A percentile compares a stretch with the other conserved stretches of the same genome.
phyloP scores from a whole-genome alignment of 2,888 invertebrate species.

The Holacanthella duospinosa region DNA sequence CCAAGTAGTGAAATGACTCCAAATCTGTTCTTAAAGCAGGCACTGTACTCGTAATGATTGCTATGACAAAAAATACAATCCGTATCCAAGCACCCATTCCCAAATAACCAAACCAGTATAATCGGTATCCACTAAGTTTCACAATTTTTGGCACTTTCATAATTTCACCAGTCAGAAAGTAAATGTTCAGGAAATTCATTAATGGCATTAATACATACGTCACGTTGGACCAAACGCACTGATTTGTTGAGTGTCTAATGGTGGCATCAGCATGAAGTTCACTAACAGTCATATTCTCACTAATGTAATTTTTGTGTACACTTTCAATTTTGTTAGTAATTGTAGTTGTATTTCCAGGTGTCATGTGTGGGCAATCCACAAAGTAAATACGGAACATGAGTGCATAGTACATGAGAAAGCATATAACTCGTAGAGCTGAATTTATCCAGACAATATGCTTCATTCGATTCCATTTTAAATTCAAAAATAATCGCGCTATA shows the following conservation, averaged over 20 bases:
- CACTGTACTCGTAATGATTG: background rate
- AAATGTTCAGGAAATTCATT: background rate
- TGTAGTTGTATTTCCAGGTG: too few relatives aligned
- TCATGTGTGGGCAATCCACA: background rate
- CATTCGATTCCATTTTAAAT: background rate
- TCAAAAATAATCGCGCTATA: background rate
- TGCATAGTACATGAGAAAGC: background rate
- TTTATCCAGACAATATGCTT: background rate
- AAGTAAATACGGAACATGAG: background rate
- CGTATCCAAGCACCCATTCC: background rate
- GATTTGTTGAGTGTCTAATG: too few relatives aligned
- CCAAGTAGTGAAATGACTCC: background rate
- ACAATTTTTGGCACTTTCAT: background rate
- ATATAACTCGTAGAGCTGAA: background rate
- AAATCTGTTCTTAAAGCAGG: background rate
- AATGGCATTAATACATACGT: background rate
- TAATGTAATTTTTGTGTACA: too few relatives aligned
- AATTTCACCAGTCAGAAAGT: background rate
- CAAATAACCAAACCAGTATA: background rate
- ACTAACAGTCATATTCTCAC: too few relatives aligned
- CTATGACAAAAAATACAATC: background rate
- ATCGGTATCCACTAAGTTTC: background rate
- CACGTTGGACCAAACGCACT: background rate
- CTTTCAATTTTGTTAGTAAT: too few relatives aligned
- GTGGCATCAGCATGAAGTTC: too few relatives aligned